Conservation (phyloP, 2,888 invertebrate genomes). For the Tortricodes alternella region DNA sequence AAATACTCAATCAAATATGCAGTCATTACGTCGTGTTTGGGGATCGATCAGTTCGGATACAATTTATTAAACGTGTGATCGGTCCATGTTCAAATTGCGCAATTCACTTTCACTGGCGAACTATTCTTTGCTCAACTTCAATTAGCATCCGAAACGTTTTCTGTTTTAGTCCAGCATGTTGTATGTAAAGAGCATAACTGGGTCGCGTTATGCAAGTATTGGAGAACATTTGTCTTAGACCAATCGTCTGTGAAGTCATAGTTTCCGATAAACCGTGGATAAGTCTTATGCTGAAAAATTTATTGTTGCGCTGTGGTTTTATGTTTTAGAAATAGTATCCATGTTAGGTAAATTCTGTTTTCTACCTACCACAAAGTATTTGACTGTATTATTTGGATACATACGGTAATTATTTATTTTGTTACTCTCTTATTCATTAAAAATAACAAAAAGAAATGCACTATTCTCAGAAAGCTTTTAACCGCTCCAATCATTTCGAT, state of each 20-base stretch:
- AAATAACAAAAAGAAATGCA: too few relatives aligned
- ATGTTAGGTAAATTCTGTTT: too few relatives aligned
- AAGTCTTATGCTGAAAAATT: neutral
- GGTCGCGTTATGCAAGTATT: constrained; percentile 27
- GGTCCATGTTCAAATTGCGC: constrained; percentile 53
- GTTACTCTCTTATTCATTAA: too few relatives aligned
- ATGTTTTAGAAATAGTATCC: too few relatives aligned
- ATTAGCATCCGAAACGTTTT: constrained; percentile 66
- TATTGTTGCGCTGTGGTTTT: too few relatives aligned
- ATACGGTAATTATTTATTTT: too few relatives aligned
- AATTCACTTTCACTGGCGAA: constrained; percentile 65
- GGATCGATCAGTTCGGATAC: constrained; percentile 14
- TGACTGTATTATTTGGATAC: too few relatives aligned
- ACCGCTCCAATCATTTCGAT: neutral
- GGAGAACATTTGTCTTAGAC: constrained; percentile 20
- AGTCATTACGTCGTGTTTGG: constrained; percentile 3
- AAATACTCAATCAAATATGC: neutral
- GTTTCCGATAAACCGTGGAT: neutral
- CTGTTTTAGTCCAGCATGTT: constrained; percentile 40
- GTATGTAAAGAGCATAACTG: constrained; percentile 28
- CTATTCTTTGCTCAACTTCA: constrained; percentile 61
- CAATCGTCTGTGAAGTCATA: neutral
- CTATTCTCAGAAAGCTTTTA: too few relatives aligned
- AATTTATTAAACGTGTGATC: constrained; percentile 46
- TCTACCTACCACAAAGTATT: too few relatives aligned